These are phyloP conservation scores for Onychomys torridus DNA, from an alignment of 2,797 vertebrate species.

Conservation along the genomic window DNA sequence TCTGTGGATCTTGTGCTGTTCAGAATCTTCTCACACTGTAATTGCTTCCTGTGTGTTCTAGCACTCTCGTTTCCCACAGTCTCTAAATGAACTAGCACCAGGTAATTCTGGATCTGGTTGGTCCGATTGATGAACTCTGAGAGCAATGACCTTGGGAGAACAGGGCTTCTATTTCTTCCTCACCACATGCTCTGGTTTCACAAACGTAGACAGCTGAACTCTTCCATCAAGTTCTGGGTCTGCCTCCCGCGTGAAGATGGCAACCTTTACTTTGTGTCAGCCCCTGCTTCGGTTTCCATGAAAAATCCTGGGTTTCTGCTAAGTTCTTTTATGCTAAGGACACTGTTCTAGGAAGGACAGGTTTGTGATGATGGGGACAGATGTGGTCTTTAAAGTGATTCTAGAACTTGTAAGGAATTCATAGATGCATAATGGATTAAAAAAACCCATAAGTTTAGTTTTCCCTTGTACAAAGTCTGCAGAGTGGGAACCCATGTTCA, in stretches of 20 bases:
- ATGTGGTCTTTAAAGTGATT: neutral
- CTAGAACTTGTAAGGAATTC: neutral
- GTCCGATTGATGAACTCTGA: conserved; percentile 5
- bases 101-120: neutral
- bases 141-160: neutral
- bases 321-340: neutral
- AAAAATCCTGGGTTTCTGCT: neutral
- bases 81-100: neutral
- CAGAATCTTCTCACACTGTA: neutral
- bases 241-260: neutral
- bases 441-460: no score
- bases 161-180: neutral
- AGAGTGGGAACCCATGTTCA: neutral
- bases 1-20: neutral
- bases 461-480: neutral
- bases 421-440: neutral
- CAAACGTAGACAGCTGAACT: neutral
- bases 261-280: neutral
- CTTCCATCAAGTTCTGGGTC: neutral
- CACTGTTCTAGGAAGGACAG: neutral
- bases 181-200: neutral
- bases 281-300: neutral
- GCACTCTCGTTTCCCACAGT: neutral
- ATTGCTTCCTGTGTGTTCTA: neutral
- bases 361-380: neutral